Conservation (phyloP, 23 tunicate species). For the Ascidia mentula region DNA sequence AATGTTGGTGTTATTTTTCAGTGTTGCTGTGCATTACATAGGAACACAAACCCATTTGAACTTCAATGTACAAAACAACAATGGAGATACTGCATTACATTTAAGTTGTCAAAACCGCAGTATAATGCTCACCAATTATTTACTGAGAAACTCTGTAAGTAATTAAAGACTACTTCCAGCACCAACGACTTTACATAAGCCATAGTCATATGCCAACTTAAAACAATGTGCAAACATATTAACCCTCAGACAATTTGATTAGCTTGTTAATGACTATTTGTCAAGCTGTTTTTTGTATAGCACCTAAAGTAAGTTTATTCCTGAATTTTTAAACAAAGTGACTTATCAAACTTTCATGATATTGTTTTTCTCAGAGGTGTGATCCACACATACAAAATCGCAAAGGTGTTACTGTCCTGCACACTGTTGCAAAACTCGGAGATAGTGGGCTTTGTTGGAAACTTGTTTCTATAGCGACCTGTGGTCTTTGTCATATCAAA, state of each 20-base stretch:
- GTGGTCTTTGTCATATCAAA: constrained; percentile 34
- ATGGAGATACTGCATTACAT: constrained; percentile 64
- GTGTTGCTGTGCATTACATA: constrained; percentile 66
- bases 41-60: constrained; percentile 42
- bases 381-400: constrained; percentile 31
- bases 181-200: too few species aligned
- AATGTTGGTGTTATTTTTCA: too few species aligned
- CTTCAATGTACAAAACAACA: constrained; percentile 22
- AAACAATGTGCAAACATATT: too few species aligned
- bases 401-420: constrained; percentile 66
- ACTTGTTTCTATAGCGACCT: constrained; percentile 25
- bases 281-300: too few species aligned
- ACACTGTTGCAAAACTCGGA: constrained; percentile 62
- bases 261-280: too few species aligned
- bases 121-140: constrained; percentile 22
- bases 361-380: constrained; percentile 29
- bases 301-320: not conserved
- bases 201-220: too few species aligned
- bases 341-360: not conserved
- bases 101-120: constrained; percentile 44
- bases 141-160: constrained; percentile 50
- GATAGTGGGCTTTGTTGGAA: constrained; percentile 58
- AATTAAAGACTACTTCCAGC: too few species aligned
- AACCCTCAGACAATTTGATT: too few species aligned
- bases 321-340: not conserved